Conservation (phyloP, 2,888 invertebrate species). For the Apodemia duryi region DNA sequence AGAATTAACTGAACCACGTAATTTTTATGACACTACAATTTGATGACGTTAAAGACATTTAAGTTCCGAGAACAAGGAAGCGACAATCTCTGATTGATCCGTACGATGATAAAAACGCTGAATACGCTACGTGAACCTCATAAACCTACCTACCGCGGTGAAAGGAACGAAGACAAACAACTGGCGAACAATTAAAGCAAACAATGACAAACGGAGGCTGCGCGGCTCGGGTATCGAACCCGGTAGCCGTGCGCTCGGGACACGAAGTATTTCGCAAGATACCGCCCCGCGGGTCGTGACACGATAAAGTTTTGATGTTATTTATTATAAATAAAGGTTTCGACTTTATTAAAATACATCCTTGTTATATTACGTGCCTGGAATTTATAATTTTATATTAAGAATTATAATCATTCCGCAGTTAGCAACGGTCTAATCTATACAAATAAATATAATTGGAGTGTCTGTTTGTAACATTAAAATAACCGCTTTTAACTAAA, state of each 20-base stretch:
- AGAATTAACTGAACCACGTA: constrained; percentile 1
- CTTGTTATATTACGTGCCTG: neutral
- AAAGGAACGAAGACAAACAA: constrained; percentile 29
- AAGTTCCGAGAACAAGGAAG: constrained; percentile 10
- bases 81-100: constrained; percentile 9
- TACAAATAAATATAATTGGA: no score
- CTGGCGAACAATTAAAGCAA: constrained; percentile 29
- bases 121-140: constrained; percentile 11
- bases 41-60: constrained; percentile 3
- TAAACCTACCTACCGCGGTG: constrained; percentile 24
- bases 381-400: neutral
- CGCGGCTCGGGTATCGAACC: constrained; percentile 28
- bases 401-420: no score
- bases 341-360: neutral
- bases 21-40: constrained; percentile 8
- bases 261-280: constrained; percentile 30
- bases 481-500: no score
- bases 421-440: no score
- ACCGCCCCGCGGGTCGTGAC: constrained; percentile 24
- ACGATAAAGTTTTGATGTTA: constrained; percentile 15
- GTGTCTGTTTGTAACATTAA: no score
- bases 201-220: constrained; percentile 28
- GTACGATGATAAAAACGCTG: constrained; percentile 16
- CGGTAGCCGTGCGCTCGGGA: constrained; percentile 29
- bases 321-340: constrained; percentile 16